A percentile compares a stretch with the other conserved stretches of the same genome.
Evolutionary conservation across 2,888 invertebrate species (phyloP).

Genomic region (Aleiodes leptofemur): DNA sequence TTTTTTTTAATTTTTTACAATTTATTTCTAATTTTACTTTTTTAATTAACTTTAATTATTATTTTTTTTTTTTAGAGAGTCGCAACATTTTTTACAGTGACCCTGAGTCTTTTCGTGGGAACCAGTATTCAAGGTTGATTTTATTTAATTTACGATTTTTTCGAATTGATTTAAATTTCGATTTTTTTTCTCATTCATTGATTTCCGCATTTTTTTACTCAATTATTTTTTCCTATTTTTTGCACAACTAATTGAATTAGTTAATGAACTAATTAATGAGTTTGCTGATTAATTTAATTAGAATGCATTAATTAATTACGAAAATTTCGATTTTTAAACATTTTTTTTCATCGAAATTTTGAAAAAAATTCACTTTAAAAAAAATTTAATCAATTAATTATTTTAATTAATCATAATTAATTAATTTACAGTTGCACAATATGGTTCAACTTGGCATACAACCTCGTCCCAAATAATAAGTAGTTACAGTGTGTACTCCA

Average conservation of each 20-base stretch:
- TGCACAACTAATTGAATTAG: too few species aligned
- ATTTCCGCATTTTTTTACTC: too few species aligned
- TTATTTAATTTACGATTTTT: background rate
- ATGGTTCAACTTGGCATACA: conserved; percentile 96
- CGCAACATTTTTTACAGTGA: conserved; percentile 93
- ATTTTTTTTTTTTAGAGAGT: conserved; percentile 84
- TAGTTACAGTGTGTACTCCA: conserved; percentile 93
- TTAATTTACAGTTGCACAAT: conserved; percentile 84
- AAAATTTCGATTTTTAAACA: too few species aligned
- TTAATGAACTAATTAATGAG: too few species aligned
- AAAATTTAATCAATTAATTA: background rate
- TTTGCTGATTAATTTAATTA: background rate
- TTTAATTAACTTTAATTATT: conserved; percentile 6
- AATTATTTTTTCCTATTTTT: too few species aligned
- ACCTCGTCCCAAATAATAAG: conserved; percentile 88
- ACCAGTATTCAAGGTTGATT: conserved; percentile 89
- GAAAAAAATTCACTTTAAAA: too few species aligned
- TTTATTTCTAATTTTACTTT: background rate
- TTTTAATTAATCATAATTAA: background rate
- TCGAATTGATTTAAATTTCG: too few species aligned
- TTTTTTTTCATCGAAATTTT: too few species aligned
- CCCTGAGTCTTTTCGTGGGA: conserved; percentile 94
- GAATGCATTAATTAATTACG: too few species aligned
- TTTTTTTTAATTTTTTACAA: background rate
- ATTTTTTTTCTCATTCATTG: too few species aligned